These are phyloP conservation scores for Planiliza haematocheilus DNA, from an alignment of 2,113 vertebrate species.

Conservation along the genomic window DNA sequence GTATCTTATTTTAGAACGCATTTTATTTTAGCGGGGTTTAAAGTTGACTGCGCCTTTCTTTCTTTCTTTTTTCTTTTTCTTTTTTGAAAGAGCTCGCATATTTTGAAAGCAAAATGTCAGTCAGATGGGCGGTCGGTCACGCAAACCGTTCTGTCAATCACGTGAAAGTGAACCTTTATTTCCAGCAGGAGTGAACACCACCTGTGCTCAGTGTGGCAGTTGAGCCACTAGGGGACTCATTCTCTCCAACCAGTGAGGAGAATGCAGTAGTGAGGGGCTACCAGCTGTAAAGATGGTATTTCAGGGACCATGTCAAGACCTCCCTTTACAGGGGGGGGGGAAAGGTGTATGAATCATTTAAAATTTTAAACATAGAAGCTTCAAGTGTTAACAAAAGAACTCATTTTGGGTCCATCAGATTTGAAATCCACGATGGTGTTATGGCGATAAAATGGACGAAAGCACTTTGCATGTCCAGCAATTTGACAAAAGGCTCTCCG, in stretches of 20 bases:
- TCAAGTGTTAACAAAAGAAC: background rate
- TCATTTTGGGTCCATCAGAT: background rate
- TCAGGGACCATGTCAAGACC: background rate
- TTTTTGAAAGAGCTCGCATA: conserved; percentile 26
- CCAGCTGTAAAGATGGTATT: conserved; percentile 32
- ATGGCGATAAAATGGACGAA: background rate
- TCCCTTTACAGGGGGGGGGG: background rate
- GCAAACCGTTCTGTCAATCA: conserved; percentile 41
- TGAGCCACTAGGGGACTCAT: conserved; percentile 94
- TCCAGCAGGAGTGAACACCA: conserved; percentile 73
- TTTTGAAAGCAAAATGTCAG: conserved; percentile 10
- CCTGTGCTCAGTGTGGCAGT: conserved; percentile 82
- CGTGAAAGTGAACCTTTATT: conserved; percentile 61
- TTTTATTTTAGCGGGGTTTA: conserved; percentile 44
- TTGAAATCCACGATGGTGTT: background rate
- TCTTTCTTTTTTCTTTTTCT: too few relatives aligned
- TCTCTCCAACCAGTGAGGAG: conserved; percentile 77
- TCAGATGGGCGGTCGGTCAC: conserved; percentile 36
- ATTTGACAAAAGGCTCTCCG: background rate
- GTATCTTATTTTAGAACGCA: conserved; percentile 61
- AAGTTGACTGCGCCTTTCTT: conserved; percentile 45
- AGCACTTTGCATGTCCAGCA: background rate
- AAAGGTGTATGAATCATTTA: background rate
- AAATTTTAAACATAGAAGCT: background rate
- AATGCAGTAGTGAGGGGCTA: conserved; percentile 48